These are phyloP conservation scores for Myripristis jacobus DNA, from an alignment of 2,797 vertebrate genomes.

Conservation along the genomic window DNA sequence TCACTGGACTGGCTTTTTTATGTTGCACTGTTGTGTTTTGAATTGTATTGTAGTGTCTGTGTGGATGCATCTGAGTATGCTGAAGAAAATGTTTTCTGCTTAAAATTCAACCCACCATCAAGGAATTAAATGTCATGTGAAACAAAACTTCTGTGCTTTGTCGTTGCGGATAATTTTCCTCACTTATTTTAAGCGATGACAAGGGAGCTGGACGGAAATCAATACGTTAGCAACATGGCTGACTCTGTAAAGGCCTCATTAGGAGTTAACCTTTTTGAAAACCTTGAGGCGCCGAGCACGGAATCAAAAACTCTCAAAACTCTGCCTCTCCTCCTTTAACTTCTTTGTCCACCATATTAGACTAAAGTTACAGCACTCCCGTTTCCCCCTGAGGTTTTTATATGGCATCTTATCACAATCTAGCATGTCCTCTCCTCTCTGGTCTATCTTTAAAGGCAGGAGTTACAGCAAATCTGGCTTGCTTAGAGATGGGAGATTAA, in stretches of 20 bases:
- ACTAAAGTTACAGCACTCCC: constrained; percentile 17
- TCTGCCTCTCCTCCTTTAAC: constrained; percentile 29
- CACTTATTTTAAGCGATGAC: constrained; percentile 52
- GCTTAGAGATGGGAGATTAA: constrained; percentile 61
- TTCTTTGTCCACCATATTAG: constrained; percentile 3
- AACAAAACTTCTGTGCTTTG: constrained; percentile 17
- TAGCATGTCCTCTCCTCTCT: constrained; percentile 22
- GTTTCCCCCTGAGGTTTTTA: constrained; percentile 10
- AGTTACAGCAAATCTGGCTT: constrained; percentile 47
- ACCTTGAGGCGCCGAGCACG: constrained; percentile 50
- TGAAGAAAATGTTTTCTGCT: neutral
- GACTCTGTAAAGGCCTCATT: constrained; percentile 70
- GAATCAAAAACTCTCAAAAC: constrained; percentile 28
- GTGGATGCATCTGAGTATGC: neutral
- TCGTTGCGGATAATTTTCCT: constrained; percentile 46
- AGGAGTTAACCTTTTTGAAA: constrained; percentile 64
- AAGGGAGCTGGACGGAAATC: constrained; percentile 55
- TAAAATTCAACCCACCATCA: neutral
- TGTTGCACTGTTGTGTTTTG: too few relatives aligned
- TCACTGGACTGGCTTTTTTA: neutral
- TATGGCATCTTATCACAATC: constrained; percentile 26
- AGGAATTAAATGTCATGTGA: constrained; percentile 7
- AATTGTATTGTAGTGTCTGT: neutral
- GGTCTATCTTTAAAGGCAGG: constrained; percentile 29
- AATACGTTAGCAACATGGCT: constrained; percentile 61